A percentile compares a stretch with the other conserved stretches of the same genome.
Conservation (phyloP, 2,113 vertebrate genomes). For the Pachypanchax playfairii region DNA sequence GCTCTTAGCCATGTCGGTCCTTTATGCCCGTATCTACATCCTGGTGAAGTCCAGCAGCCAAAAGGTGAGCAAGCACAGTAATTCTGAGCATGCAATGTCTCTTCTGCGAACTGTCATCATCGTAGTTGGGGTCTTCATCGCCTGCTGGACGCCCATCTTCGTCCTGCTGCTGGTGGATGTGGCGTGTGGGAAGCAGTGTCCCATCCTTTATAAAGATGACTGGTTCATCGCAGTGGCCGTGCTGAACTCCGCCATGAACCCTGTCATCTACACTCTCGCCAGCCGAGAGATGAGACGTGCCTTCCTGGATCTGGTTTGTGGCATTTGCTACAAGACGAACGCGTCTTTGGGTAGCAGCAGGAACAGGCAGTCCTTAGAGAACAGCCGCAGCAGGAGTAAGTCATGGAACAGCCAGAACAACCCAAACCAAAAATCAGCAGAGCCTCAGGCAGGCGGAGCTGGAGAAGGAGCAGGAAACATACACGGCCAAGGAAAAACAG, state of each 20-base stretch:
- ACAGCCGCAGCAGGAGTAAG: conserved; percentile 86
- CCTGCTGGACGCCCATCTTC: conserved; percentile 93
- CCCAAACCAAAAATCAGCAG: conserved; percentile 65
- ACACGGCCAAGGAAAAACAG: conserved; percentile 2
- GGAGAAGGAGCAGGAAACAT: conserved; percentile 29
- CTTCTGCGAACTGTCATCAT: conserved; percentile 93
- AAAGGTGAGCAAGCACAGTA: conserved; percentile 88
- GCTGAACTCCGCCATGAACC: conserved; percentile 95
- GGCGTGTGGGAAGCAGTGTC: conserved; percentile 82
- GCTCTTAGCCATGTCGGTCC: conserved; percentile 87
- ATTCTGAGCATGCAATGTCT: conserved; percentile 90
- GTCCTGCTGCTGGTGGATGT: conserved; percentile 91
- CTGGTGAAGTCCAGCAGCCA: conserved; percentile 92
- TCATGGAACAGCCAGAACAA: conserved; percentile 86
- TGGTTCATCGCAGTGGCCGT: conserved; percentile 92
- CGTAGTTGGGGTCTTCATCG: conserved; percentile 93
- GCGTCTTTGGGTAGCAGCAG: conserved; percentile 45
- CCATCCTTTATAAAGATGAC: conserved; percentile 84
- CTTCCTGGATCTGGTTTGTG: conserved; percentile 88
- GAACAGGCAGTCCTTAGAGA: conserved; percentile 80
- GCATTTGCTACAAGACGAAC: conserved; percentile 73
- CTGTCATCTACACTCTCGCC: conserved; percentile 93
- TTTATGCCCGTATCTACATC: conserved; percentile 92
- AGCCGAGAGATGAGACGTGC: conserved; percentile 95
- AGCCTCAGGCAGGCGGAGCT: conserved; percentile 30